A percentile compares a stretch with the other conserved stretches of the same genome.
Evolutionary conservation across 2,888 invertebrate genomes (phyloP).

Genomic region (Epinotia brunnichana): DNA sequence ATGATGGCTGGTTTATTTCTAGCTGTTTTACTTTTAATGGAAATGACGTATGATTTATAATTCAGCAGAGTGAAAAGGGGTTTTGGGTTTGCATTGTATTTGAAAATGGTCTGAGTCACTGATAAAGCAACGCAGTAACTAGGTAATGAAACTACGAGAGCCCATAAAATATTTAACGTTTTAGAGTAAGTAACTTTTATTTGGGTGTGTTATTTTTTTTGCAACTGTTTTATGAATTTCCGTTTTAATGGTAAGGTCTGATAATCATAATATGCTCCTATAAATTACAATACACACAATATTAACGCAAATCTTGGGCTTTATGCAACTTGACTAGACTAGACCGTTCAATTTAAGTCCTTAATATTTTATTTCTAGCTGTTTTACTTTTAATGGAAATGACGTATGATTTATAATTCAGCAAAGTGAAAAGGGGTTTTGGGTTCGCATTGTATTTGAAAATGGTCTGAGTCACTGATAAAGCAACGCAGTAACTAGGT

Average conservation of each 20-base stretch:
- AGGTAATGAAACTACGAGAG: neutral
- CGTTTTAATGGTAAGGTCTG: too few species aligned
- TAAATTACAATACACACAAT: too few species aligned
- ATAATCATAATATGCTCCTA: too few species aligned
- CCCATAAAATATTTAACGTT: too few species aligned
- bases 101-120: neutral
- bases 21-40: constrained; percentile 29
- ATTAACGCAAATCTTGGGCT: too few species aligned
- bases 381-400: constrained; percentile 29
- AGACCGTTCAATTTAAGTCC: too few species aligned
- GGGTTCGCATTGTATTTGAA: neutral
- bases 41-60: constrained; percentile 22
- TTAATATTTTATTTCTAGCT: constrained; percentile 23
- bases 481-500: neutral
- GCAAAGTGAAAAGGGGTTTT: neutral
- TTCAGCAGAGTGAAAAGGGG: neutral
- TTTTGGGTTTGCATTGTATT: neutral
- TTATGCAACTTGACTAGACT: too few species aligned
- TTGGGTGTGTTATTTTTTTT: too few species aligned
- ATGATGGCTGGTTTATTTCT: constrained; percentile 27
- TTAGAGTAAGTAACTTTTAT: too few species aligned
- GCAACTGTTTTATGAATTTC: too few species aligned
- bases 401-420: constrained; percentile 20
- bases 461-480: neutral
- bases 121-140: neutral